Evolutionary conservation across 2,888 invertebrate genomes (phyloP).

Genomic region (Cerastoderma edule): DNA sequence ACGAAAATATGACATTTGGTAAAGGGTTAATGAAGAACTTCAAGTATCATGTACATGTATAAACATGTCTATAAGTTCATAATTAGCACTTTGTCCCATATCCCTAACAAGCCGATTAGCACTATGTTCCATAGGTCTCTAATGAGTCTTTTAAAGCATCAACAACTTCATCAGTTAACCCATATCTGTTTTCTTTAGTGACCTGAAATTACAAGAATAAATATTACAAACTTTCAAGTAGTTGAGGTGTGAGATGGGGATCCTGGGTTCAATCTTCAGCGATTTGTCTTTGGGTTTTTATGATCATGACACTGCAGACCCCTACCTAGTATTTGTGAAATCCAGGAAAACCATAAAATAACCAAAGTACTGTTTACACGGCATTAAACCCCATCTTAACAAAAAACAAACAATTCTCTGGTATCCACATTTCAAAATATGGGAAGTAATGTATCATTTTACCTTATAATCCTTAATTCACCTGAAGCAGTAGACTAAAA

Average conservation of each 20-base stretch:
- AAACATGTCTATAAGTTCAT: no score
- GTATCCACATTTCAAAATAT: no score
- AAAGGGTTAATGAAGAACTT: no score
- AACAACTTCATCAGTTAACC: slow-evolving; percentile 67
- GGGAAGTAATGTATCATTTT: no score
- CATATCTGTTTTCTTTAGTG: slow-evolving; percentile 73
- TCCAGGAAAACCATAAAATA: not conserved
- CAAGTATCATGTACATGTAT: no score
- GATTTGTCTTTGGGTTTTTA: not conserved
- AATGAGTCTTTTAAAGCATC: slow-evolving; percentile 65
- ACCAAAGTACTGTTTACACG: not conserved
- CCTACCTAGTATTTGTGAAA: not conserved
- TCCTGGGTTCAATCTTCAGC: not conserved
- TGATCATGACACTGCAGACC: not conserved
- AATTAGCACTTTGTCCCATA: no score
- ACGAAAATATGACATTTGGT: no score
- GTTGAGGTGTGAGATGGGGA: not conserved
- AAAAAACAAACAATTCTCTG: no score
- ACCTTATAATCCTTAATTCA: no score
- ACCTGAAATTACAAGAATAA: slow-evolving; percentile 63
- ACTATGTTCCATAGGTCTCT: slow-evolving; percentile 47
- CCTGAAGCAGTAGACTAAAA: no score
- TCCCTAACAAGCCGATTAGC: no score
- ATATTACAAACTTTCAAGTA: not conserved
- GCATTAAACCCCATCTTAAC: no score